Conservation (phyloP, 2,113 vertebrate species). For the Pimephales promelas region DNA sequence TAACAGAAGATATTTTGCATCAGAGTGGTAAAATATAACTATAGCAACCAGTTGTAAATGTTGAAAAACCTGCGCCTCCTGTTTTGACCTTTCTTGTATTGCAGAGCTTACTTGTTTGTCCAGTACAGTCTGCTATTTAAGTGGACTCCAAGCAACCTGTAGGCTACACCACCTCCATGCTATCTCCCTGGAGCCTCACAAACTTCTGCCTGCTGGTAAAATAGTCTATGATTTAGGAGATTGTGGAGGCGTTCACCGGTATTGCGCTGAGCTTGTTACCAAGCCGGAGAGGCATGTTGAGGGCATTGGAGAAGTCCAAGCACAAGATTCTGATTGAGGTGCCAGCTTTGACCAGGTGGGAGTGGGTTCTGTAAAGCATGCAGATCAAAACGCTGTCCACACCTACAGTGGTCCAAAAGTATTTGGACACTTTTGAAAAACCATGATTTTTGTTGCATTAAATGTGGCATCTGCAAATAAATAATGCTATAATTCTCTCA, state of each 20-base stretch:
- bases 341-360: neutral
- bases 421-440: neutral
- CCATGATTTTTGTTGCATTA: neutral
- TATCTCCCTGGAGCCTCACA: conserved; percentile 16
- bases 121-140: conserved; percentile 29
- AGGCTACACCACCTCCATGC: conserved; percentile 28
- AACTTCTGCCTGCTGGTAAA: conserved; percentile 34
- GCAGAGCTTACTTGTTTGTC: conserved; percentile 28
- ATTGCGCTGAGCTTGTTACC: conserved; percentile 18
- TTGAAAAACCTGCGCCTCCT: neutral
- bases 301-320: conserved; percentile 15
- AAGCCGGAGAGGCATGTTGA: conserved; percentile 8
- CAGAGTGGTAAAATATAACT: conserved; percentile 12
- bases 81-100: neutral
- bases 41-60: neutral
- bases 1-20: neutral
- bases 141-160: conserved; percentile 36
- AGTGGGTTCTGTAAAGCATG: neutral
- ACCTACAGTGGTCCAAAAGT: neutral
- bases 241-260: conserved; percentile 27
- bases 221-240: conserved; percentile 42
- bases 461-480: neutral
- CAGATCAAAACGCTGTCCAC: neutral
- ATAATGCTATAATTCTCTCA: neutral
- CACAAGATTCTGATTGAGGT: neutral